Evolutionary conservation across 2,888 invertebrate species (phyloP).

Genomic region (Electrophaes corylata): DNA sequence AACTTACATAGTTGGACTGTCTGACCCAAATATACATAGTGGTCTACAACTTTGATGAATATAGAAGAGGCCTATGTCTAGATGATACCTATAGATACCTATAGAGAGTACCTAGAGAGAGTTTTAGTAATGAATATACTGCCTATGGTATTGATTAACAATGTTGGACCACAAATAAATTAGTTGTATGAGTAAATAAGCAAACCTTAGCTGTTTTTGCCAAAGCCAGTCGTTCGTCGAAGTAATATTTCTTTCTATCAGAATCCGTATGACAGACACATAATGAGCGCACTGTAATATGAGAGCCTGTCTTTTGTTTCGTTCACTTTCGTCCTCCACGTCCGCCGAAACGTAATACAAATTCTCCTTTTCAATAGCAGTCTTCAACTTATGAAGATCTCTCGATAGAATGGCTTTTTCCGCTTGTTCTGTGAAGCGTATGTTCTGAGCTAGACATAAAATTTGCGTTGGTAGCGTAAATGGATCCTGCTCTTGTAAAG

Average conservation of each 20-base stretch:
- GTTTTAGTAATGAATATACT: too few relatives aligned
- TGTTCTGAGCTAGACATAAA: slow-evolving; percentile 92
- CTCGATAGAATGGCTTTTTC: slow-evolving; percentile 91
- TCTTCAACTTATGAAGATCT: slow-evolving; percentile 82
- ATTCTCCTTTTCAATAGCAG: slow-evolving; percentile 79
- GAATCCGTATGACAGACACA: slow-evolving; percentile 90
- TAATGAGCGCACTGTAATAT: slow-evolving; percentile 97
- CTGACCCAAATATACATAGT: too few relatives aligned
- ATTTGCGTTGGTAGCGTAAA: slow-evolving; percentile 88
- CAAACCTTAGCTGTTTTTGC: slow-evolving; percentile 95
- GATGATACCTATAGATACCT: too few relatives aligned
- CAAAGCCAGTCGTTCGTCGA: slow-evolving; percentile 93
- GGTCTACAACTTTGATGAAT: too few relatives aligned
- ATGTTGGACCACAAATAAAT: slow-evolving; percentile 1
- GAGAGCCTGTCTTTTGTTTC: slow-evolving; percentile 95
- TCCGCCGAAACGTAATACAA: slow-evolving; percentile 79
- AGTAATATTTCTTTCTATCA: slow-evolving; percentile 88
- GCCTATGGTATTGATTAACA: neutral
- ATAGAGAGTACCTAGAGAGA: too few relatives aligned
- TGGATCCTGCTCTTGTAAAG: slow-evolving; percentile 76
- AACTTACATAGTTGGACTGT: too few relatives aligned
- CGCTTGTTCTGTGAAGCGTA: slow-evolving; percentile 92
- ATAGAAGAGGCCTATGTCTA: too few relatives aligned
- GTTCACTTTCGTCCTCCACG: slow-evolving; percentile 85
- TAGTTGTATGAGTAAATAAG: neutral